These are phyloP conservation scores for Cartodere bifasciata DNA, from an alignment of 2,888 invertebrate genomes.

Conservation along the genomic window DNA sequence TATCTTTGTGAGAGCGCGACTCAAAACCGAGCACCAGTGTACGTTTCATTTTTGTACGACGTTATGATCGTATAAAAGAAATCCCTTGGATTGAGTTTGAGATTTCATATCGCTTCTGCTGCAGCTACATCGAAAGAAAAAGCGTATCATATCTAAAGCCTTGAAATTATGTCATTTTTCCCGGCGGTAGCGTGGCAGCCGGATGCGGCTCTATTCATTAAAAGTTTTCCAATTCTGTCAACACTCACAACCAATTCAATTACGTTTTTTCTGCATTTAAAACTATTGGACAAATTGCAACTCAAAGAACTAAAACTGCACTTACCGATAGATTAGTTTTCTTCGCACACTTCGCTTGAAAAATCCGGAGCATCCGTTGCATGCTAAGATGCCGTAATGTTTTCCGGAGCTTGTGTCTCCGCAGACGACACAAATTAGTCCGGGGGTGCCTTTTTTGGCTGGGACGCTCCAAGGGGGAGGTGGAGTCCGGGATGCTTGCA, in stretches of 20 bases:
- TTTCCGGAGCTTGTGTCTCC: slow-evolving; percentile 96
- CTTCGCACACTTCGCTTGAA: slow-evolving; percentile 93
- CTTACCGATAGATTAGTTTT: slow-evolving; percentile 92
- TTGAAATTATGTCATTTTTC: slow-evolving; percentile 17
- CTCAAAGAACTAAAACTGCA: no score
- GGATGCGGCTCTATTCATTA: slow-evolving; percentile 26
- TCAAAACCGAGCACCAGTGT: slow-evolving; percentile 11
- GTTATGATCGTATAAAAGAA: no score
- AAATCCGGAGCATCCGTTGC: slow-evolving; percentile 98
- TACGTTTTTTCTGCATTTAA: no score
- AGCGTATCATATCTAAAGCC: slow-evolving; percentile 9
- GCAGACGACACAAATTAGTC: slow-evolving; percentile 89
- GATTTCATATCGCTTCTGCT: no score
- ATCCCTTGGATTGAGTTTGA: no score
- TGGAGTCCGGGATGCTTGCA: slow-evolving; percentile 50
- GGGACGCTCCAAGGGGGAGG: slow-evolving; percentile 41
- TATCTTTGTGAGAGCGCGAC: slow-evolving; percentile 12
- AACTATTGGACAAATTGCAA: no score
- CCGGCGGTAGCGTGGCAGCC: no score
- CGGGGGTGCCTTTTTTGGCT: slow-evolving; percentile 48
- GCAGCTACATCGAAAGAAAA: no score
- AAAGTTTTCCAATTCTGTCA: slow-evolving; percentile 26
- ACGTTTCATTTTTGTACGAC: neutral
- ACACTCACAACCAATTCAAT: slow-evolving; percentile 18
- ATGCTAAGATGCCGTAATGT: slow-evolving; percentile 95